A percentile compares a stretch with the other conserved stretches of the same genome.
Evolutionary conservation across 2,113 vertebrate genomes (phyloP).

Genomic region (Phaethornis superciliosus): DNA sequence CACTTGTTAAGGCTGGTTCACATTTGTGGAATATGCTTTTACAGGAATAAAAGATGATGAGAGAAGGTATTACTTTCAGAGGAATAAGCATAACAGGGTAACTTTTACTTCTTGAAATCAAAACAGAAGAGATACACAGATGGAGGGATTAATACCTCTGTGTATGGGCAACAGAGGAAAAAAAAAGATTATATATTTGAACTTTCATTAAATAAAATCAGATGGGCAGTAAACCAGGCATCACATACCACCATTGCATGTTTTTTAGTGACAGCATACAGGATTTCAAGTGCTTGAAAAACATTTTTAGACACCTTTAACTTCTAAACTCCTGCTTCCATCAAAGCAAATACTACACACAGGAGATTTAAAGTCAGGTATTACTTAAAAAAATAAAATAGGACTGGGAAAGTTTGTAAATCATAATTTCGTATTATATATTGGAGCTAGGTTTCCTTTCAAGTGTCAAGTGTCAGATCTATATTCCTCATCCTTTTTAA

Average conservation of each 20-base stretch:
- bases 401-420: neutral
- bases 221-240: neutral
- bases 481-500: neutral
- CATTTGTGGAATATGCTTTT: neutral
- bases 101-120: neutral
- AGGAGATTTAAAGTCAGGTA: too few relatives aligned
- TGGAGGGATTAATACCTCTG: neutral
- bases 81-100: neutral
- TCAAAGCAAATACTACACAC: neutral
- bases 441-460: neutral
- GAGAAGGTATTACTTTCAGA: neutral
- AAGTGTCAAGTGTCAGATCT: neutral
- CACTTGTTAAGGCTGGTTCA: neutral
- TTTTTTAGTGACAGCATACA: neutral
- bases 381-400: neutral
- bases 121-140: neutral
- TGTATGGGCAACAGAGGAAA: neutral
- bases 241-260: neutral
- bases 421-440: neutral
- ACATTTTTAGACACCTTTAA: neutral
- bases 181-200: neutral
- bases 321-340: neutral
- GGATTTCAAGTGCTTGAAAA: neutral
- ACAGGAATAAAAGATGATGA: neutral
- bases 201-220: neutral